Evolutionary conservation across 2,888 invertebrate species (phyloP).

Genomic region (Salpingus planirostris): DNA sequence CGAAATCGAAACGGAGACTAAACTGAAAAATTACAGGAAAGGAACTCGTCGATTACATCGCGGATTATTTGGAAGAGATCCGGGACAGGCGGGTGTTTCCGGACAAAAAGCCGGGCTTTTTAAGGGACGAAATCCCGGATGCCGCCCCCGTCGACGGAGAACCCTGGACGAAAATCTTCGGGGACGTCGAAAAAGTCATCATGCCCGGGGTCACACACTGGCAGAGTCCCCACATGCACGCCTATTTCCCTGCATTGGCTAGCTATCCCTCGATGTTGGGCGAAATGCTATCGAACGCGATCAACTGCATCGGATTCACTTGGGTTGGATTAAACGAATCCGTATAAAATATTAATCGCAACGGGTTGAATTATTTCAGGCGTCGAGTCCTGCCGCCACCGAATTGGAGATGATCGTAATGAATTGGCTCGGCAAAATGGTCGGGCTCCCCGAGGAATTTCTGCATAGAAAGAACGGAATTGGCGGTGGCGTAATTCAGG

Average conservation of each 20-base stretch:
- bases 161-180: constrained; percentile 83
- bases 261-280: constrained; percentile 90
- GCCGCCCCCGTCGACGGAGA: constrained; percentile 83
- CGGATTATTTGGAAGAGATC: constrained; percentile 90
- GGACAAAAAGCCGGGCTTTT: constrained; percentile 88
- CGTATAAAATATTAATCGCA: neutral
- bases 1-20: neutral
- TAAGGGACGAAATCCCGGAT: constrained; percentile 75
- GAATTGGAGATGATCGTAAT: constrained; percentile 95
- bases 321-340: constrained; percentile 58
- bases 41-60: constrained; percentile 97
- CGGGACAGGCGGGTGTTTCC: constrained; percentile 87
- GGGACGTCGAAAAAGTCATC: constrained; percentile 86
- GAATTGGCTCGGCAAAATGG: constrained; percentile 97
- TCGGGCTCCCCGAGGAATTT: constrained; percentile 89
- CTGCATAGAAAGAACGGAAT: constrained; percentile 69
- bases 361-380: constrained; percentile 54
- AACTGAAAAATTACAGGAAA: constrained; percentile 74
- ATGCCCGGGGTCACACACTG: constrained; percentile 98
- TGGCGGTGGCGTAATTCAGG: constrained; percentile 89
- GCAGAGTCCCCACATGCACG: constrained; percentile 98
- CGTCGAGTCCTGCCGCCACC: constrained; percentile 94
- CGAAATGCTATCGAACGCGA: constrained; percentile 92
- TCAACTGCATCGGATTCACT: constrained; percentile 91
- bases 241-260: constrained; percentile 92